Percentiles rank a stretch among this genome's conserved stretches.
Evolutionary conservation across 2,113 vertebrate genomes (phyloP).

Genomic region (Trogon surrucura): DNA sequence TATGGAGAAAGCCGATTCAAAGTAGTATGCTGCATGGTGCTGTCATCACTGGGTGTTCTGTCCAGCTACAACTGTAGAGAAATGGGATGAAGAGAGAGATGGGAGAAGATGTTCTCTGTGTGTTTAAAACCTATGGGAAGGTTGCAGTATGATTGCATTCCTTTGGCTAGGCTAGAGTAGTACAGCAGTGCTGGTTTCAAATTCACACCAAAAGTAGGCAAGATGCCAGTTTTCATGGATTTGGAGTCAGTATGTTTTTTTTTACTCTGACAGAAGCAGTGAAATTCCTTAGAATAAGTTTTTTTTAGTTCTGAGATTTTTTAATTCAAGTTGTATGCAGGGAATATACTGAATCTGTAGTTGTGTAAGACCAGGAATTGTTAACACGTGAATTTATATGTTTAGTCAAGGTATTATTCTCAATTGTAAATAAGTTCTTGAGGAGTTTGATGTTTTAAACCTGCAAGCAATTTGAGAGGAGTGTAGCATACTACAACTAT

Average conservation of each 20-base stretch:
- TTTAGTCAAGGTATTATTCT: background rate
- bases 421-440: background rate
- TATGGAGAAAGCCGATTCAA: background rate
- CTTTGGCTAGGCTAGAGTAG: background rate
- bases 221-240: background rate
- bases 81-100: background rate
- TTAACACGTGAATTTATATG: background rate
- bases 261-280: background rate
- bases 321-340: background rate
- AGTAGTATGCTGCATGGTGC: background rate
- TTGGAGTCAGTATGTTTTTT: background rate
- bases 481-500: background rate
- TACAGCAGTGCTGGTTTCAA: background rate
- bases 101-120: background rate
- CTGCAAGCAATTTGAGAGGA: background rate
- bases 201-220: accelerated
- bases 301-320: background rate
- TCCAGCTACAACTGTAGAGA: background rate
- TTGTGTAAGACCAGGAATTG: background rate
- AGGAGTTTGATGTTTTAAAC: background rate
- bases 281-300: background rate
- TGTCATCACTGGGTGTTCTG: background rate
- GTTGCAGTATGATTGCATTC: background rate
- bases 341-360: background rate
- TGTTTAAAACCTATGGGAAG: background rate